phyloP scores from a whole-genome alignment of 2,113 vertebrate genomes.

The Empidonax traillii region DNA sequence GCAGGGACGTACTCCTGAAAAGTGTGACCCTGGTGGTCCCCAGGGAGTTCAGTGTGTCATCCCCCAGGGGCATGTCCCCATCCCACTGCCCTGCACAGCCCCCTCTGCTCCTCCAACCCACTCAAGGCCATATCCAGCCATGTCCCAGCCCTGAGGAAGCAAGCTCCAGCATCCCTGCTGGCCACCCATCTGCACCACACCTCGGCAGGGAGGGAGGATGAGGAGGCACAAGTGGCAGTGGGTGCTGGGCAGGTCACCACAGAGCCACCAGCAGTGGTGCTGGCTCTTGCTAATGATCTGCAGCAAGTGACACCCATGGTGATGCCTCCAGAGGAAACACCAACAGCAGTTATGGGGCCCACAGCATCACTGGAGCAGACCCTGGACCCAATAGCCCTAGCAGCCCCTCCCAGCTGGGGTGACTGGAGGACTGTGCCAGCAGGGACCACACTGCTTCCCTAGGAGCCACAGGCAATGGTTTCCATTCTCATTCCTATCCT shows the following conservation, averaged over 20 bases:
- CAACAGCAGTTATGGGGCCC: background rate
- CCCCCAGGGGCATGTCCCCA: background rate
- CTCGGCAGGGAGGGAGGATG: background rate
- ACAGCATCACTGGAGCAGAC: rapidly evolving
- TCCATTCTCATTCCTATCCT: background rate
- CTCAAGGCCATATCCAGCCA: background rate
- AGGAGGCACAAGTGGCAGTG: background rate
- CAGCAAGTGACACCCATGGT: rapidly evolving
- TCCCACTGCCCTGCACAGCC: background rate
- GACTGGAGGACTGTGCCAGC: background rate
- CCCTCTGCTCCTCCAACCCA: rapidly evolving
- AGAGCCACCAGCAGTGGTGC: background rate
- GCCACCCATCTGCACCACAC: background rate
- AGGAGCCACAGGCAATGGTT: background rate
- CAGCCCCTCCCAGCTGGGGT: background rate
- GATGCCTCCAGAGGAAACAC: background rate
- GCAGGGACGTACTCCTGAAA: background rate
- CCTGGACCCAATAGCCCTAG: background rate
- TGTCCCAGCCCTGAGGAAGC: background rate
- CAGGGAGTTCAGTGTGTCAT: background rate
- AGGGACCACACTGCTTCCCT: rapidly evolving
- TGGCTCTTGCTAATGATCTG: background rate
- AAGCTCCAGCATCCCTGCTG: rapidly evolving
- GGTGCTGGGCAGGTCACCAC: rapidly evolving
- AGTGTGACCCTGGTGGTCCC: background rate